Evolutionary conservation across 2,797 vertebrate genomes (phyloP), one percentile per base, ranked within the genome.

Genomic region (Columba guinea): DNA sequence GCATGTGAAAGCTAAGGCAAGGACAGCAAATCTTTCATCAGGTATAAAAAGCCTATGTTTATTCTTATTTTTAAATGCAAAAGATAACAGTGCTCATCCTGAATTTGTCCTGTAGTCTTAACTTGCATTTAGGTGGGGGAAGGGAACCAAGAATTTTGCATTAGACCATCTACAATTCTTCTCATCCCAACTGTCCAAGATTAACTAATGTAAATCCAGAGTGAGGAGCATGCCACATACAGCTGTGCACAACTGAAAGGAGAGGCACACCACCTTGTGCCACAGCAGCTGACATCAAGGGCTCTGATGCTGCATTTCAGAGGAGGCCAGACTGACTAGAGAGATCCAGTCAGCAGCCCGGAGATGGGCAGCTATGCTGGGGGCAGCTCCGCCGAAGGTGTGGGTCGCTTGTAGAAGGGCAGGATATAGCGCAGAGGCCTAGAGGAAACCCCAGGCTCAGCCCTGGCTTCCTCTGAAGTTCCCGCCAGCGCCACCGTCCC

Each of bases 141-240:
- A 89, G 20, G 19, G 24, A 90, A 24, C 32, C 3, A 18, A 76
- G 30, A 78, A 58, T 65, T 86, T 10, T 71, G 58, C 26, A 39
- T 5, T 12, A 27, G 22, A 58, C 51, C 7, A 18, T 23, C 58
- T 63, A 5, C 32, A 73, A 48, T 44, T 70, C 24, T 55, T 56
- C 59, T 70, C 55, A 53, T 32, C 35, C 59, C 1, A 1, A 34
- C 1, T n/a, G 39, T 18, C 46, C 3, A 2, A 14, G 34, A 46
- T 55, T 58, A 84, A 58, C n/a, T 20, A 51, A 32, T 4, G 0
- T 30, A 64, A 63, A 24, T 13, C 5, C 23, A 9, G 44, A 35
- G 60, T 3, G 20, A 41, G 55, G 7, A 52, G 32, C 34, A 5
- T 0, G 0, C 23, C 35, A 10, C 7, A 1, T 7, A 44, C 6